A percentile compares a stretch with the other conserved stretches of the same genome.
These are phyloP conservation scores for Rattus rattus DNA, from an alignment of 2,113 vertebrate genomes.

Conservation along the genomic window DNA sequence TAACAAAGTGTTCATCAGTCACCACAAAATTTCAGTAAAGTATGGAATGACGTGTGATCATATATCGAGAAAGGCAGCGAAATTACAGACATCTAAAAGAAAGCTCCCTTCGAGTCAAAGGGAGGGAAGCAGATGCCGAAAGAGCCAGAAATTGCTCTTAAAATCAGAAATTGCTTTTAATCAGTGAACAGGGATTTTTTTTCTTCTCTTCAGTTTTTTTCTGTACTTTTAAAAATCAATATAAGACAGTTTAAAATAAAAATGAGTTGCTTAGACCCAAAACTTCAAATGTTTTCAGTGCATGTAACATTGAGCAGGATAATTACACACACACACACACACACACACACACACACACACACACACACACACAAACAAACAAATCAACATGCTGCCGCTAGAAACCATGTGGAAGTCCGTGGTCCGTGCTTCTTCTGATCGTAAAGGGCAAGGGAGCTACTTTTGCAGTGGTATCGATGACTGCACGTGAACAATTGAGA, in stretches of 20 bases:
- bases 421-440: background rate
- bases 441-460: background rate
- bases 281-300: conserved; percentile 1
- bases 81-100: background rate
- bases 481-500: background rate
- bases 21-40: conserved; percentile 27
- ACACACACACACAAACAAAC: background rate
- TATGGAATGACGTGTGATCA: background rate
- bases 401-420: background rate
- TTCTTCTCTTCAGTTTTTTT: background rate
- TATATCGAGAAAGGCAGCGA: conserved; percentile 14
- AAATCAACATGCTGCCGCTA: background rate
- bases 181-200: background rate
- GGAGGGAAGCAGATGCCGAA: background rate
- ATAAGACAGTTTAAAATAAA: background rate
- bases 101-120: background rate
- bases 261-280: background rate
- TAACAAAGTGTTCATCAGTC: conserved; percentile 49
- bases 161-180: conserved; percentile 28
- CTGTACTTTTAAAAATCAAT: background rate
- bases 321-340: background rate
- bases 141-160: conserved; percentile 38
- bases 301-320: background rate
- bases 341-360: background rate
- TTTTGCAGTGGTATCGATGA: background rate